A percentile compares a stretch with the other conserved stretches of the same genome.
Conservation (phyloP, 2,113 vertebrate species). For the Passer montanus region DNA sequence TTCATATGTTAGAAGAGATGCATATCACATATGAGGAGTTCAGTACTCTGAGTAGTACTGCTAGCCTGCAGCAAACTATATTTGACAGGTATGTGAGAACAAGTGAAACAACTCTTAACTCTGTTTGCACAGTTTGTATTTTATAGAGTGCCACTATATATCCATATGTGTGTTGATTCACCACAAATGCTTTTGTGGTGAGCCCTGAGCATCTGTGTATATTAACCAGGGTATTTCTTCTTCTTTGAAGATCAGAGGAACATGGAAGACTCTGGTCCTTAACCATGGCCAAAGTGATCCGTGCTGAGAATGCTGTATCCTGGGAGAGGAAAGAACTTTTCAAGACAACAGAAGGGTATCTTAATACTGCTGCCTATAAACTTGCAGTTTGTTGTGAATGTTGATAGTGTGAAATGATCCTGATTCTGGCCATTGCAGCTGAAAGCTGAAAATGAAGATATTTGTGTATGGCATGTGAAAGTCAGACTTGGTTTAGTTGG, state of each 20-base stretch:
- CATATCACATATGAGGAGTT: conserved; percentile 74
- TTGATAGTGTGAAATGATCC: background rate
- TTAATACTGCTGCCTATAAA: background rate
- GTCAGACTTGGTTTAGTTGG: background rate
- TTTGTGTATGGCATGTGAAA: background rate
- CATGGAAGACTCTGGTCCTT: conserved; percentile 90
- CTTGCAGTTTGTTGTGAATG: background rate
- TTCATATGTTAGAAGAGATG: conserved; percentile 80
- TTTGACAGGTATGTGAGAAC: conserved; percentile 80
- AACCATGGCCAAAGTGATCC: conserved; percentile 82
- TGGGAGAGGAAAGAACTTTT: conserved; percentile 78
- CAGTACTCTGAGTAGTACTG: conserved; percentile 46
- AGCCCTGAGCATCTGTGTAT: background rate
- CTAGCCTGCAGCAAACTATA: conserved; percentile 76
- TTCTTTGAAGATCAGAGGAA: conserved; percentile 80
- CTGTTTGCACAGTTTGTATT: background rate
- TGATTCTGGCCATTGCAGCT: background rate
- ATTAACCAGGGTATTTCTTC: background rate
- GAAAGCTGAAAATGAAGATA: background rate
- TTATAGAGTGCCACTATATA: background rate
- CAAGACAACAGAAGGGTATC: conserved; percentile 82
- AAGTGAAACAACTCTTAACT: background rate
- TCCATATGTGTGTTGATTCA: background rate
- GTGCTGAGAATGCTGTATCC: conserved; percentile 36
- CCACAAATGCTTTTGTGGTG: background rate